Evolutionary conservation across 2,797 vertebrate species (phyloP), one percentile per base, ranked within the genome.

Genomic region (Peromyscus aztecus): DNA sequence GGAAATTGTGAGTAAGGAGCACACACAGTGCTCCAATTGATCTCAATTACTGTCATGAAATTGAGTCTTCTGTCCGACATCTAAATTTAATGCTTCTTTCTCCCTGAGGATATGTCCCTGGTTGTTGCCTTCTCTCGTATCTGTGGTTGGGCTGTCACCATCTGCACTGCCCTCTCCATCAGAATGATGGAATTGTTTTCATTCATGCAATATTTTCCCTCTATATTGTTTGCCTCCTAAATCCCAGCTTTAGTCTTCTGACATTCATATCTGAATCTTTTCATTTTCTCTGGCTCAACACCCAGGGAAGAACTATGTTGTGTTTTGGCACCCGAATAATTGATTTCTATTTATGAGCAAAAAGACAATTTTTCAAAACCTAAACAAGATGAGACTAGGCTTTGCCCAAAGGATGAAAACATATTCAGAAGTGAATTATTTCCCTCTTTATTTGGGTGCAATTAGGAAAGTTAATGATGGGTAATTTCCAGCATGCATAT

Each of bases 21-120:
- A 89, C 93, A 97, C 96, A 91, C 34, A 69, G 49, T 88, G 92
- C 96, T 98, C 97, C 97, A 96, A 83, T 96, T 98, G 98, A 98
- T 98, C 97, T 98, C 98, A 98, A 96, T 98, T 98, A 98, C 96
- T 98, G 96, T 97, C 97, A 96, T 63, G 93, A 95, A 98, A 98
- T 97, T 98, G 98, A 98, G 97, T 98, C 96, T 97, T 98, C 98
- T 97, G 97, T 98, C 97, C 75, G 52, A 97, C 97, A 98, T 97
- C 96, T 98, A 97, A 97, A 98, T 98, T 94, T 98, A 98, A 98
- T 97, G 96, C 81, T 96, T 94, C 92, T 97, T 13, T 92, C 95
- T 97, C 97, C 92, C 97, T 8, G 86, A 97, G 96, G 97, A 92
- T 94, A 97, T 98, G 96, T 98, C 91, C 95, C 83, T 97, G 87